Base-by-base conservation (phyloP, 2,888 invertebrate genomes). In the Schizotus pectinicornis region DNA sequence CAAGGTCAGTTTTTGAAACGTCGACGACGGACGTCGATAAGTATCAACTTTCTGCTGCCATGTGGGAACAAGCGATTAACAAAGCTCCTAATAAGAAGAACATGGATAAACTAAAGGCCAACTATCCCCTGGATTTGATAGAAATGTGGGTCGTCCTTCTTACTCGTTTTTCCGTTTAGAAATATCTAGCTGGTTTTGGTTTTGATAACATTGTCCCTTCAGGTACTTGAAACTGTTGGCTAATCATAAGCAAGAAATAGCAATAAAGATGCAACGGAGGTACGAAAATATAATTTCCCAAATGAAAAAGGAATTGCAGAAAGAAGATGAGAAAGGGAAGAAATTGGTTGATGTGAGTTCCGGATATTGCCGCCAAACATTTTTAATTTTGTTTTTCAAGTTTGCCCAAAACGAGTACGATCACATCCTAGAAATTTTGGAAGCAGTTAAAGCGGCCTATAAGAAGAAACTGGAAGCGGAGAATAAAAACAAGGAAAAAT, bases 1-100 rank as follows among this genome's bases (percentile, higher is more conserved):
- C 71, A 12, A 59, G 65, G 35, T 77, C 78, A 6, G 72, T 78
- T 64, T 78, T 78, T 56, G 77, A 78, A 14, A 62, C 68, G 7
- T 74, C 77, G 1, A 48, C 67, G 7, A 63, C 67, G 2, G 73
- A 74, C 14, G 70, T 72, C 30, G 77, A 79, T 41, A 72, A 69
- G 47, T 73, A 73, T 43, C 70, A 74, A 42, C 59, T 79, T 35
- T 78, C 79, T 1, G 68, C 73, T 0, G 72, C 71, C 3, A 79
- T 80, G 79, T 80, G 80, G 80, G 75, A 77, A 47, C 77, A 78
- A 56, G 78, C 74, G 2, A 79, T 79, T 38, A 76, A 76, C 46
- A 74, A 76, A 59, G 71, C 73, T 11, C 79, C 79, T 0, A 67
- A 61, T 3, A 76, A 70, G 53, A 72, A 73, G 37, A 67, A 75